Evolutionary conservation across 2,113 vertebrate genomes (phyloP), one percentile per base, ranked within the genome.

Genomic region (Tetrao urogallus): DNA sequence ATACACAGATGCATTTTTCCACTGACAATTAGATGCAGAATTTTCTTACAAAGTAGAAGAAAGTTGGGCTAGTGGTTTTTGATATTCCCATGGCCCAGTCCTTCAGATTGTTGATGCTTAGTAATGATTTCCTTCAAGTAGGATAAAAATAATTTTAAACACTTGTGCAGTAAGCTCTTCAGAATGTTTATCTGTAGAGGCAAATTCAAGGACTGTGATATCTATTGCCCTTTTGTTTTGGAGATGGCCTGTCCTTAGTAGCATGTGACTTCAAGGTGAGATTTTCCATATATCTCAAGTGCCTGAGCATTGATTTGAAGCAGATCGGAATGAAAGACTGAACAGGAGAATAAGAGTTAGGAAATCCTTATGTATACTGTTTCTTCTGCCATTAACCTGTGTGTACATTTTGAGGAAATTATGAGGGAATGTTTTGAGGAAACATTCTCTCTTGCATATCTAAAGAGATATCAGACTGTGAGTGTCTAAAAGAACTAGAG

Each of bases 211-310:
- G 45, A 2, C 45, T 56, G 3, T 27, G 27, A 25, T 70, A 20
- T 50, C 12, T 42, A 13, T 81, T 86, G 43, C 48, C 3, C 4
- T 86, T 3, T 38, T 76, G 27, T 17, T 8, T 10, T 30, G 6
- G 4, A 66, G n/a, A 19, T 45, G n/a, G 13, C n/a, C 16, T 66
- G 14, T 45, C 50, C 50, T 82, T 8, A 8, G 11, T 27, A n/a
- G 6, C 1, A 3, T 22, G 5, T 79, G 82, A 57, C 27, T 64
- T 64, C 18, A 38, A 1, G 0, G 8, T 2, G 8, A 58, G 8
- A 5, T 86, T 90, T 50, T 86, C 70, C 6, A 7, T 69, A 4
- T 22, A 47, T 17, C 6, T 86, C 28, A 11, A 25, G 61, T 57
- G 19, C 32, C 12, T 48, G 17, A 75, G 19, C 28, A 34, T 27